These are phyloP conservation scores for Orchesellides sinensis DNA, from an alignment of 2,888 invertebrate genomes.

Conservation along the genomic window DNA sequence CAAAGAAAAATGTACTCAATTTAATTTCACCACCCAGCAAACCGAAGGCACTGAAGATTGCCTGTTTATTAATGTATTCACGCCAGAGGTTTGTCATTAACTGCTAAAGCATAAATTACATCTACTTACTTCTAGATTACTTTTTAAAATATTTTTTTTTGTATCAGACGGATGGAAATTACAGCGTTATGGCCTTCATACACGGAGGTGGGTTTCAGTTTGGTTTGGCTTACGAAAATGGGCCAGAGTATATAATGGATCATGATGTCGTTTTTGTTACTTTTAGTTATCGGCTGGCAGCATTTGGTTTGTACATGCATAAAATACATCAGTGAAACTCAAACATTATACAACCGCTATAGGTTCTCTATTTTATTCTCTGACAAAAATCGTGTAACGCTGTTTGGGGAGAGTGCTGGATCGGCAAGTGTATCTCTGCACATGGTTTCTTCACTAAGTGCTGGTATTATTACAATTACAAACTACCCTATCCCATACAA, in stretches of 20 bases:
- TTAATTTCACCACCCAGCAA: conserved; percentile 25
- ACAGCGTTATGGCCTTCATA: conserved; percentile 45
- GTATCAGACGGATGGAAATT: conserved; percentile 17
- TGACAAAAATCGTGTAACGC: conserved; percentile 19
- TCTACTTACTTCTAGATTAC: too few species aligned
- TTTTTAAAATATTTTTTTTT: conserved; percentile 4
- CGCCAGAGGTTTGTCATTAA: conserved; percentile 45
- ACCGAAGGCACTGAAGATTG: conserved; percentile 62
- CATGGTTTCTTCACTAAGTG: conserved; percentile 28
- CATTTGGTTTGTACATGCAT: too few species aligned
- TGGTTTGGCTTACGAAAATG: conserved; percentile 60
- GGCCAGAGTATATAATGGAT: conserved; percentile 58
- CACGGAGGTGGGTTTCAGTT: conserved; percentile 62
- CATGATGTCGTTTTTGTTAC: conserved; percentile 55
- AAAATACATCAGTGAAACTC: neutral
- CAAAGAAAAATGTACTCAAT: conserved; percentile 59
- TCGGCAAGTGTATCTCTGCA: conserved; percentile 20
- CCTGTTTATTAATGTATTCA: conserved; percentile 65
- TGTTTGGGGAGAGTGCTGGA: conserved; percentile 57
- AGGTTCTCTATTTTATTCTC: too few species aligned
- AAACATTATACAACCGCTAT: too few species aligned
- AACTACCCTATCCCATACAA: too few species aligned
- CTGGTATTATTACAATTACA: neutral
- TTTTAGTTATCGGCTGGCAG: conserved; percentile 44
- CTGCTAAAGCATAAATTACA: conserved; percentile 8